A percentile compares a stretch with the other conserved stretches of the same genome.
Conservation (phyloP, 2,113 vertebrate species). For the Pituophis catenifer region DNA sequence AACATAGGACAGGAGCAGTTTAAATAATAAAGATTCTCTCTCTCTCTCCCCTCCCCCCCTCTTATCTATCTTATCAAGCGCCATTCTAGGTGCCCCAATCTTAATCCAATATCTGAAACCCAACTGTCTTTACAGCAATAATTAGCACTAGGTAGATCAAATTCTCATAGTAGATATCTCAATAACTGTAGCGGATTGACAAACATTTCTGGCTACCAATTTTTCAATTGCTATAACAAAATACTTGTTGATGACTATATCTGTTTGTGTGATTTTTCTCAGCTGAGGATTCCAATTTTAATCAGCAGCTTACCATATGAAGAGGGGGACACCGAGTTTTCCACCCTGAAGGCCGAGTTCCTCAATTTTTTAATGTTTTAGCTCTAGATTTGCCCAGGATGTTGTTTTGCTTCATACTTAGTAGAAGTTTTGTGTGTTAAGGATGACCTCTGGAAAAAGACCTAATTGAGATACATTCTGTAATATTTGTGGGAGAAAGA, state of each 20-base stretch:
- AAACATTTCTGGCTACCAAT: background rate
- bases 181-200: background rate
- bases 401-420: background rate
- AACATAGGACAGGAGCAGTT: background rate
- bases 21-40: background rate
- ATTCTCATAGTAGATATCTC: background rate
- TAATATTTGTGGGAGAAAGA: background rate
- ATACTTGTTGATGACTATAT: background rate
- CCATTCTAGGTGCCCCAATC: background rate
- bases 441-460: background rate
- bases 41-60: too few relatives aligned
- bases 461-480: constrained; percentile 1
- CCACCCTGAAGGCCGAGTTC: background rate
- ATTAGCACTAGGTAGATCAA: too few relatives aligned
- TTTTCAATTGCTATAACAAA: background rate
- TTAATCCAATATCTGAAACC: background rate
- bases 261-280: background rate
- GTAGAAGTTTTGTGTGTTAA: background rate
- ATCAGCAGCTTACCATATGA: background rate
- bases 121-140: background rate
- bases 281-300: background rate
- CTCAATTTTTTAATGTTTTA: background rate
- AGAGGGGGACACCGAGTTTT: background rate
- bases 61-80: too few relatives aligned
- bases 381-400: background rate